phyloP scores from a whole-genome alignment of 1,140 invertebrate genomes.

The Caerostris darwini region DNA sequence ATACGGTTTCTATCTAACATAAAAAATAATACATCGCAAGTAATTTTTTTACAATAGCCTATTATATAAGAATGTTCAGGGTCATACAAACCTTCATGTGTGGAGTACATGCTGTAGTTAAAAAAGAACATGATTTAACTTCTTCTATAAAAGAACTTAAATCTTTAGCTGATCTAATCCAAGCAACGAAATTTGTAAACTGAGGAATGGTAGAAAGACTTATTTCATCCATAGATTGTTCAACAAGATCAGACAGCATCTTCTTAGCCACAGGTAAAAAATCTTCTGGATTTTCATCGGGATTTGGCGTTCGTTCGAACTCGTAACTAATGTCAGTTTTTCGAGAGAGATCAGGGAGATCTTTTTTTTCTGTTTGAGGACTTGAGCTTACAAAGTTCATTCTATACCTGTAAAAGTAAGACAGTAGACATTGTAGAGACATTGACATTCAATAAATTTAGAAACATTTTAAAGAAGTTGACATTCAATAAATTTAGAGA shows the following conservation, averaged over 20 bases:
- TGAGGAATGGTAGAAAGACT: constrained; percentile 43
- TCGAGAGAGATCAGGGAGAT: background rate
- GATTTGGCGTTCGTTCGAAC: constrained; percentile 37
- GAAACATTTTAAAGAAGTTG: too few relatives aligned
- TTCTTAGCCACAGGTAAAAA: constrained; percentile 52
- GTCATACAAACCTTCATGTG: constrained; percentile 13
- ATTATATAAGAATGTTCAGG: background rate
- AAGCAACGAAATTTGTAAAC: constrained; percentile 66
- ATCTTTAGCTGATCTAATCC: background rate
- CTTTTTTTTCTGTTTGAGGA: background rate
- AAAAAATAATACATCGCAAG: background rate
- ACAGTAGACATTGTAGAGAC: background rate
- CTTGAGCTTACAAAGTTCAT: constrained; percentile 2
- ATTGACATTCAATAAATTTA: too few relatives aligned
- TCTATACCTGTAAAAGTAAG: constrained; percentile 55
- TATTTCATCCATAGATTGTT: constrained; percentile 35
- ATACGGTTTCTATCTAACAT: background rate
- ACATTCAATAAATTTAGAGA: too few relatives aligned
- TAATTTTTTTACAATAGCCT: background rate
- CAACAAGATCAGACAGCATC: constrained; percentile 52
- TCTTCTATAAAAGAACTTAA: constrained; percentile 34
- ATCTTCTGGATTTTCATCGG: background rate
- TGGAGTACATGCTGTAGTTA: constrained; percentile 15
- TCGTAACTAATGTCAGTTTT: constrained; percentile 58
- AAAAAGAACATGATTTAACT: constrained; percentile 31